Evolutionary conservation across 2,888 invertebrate species (phyloP), one percentile per base, ranked within the genome.

Genomic region (Rhamnusium bicolor): DNA sequence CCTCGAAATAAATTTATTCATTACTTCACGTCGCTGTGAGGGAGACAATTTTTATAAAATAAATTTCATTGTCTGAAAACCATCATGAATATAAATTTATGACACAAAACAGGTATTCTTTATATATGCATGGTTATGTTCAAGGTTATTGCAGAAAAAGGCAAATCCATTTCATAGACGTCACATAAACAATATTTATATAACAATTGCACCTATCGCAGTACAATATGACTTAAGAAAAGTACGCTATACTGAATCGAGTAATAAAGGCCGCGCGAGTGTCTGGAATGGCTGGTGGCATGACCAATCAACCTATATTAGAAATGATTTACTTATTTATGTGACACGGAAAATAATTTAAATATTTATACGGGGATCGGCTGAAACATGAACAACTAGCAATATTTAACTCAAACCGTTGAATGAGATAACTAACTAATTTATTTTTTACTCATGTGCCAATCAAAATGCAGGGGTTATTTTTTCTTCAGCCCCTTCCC

Each of bases 151-250:
- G 21, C 4, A 4, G 18, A 24, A 53, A 54, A 67, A 67, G 58
- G 56, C 47, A 10, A 67, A 46, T 67, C 47, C 58, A 67, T 67
- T 67, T 67, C 67, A 67, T 56, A 32, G 56, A 46, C 56, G 67
- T 56, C 67, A 67, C 67, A 67, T 56, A 67, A 67, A 67, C 56
- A 54, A 67, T 67, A 58, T 67, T 67, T 49, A 67, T 58, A 63
- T 63, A 63, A 67, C 67, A 67, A 67, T 67, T 21, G 58, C 49
- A 40, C 67, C 67, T 67, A 46, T 21, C 49, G 16, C 40, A n/a
- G 12, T 16, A n/a, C 32, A 18, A 18, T 51, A 49, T 16, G 21
- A 14, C 49, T 63, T 16, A 51, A 18, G 32, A 24, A 63, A 29
- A 24, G 18, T 8, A 27, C 49, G 16, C 24, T 24, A 27, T 49